Percentiles rank a stretch among this genome's conserved stretches.
Evolutionary conservation across 2,113 vertebrate species (phyloP).

Genomic region (Oreochromis aureus): DNA sequence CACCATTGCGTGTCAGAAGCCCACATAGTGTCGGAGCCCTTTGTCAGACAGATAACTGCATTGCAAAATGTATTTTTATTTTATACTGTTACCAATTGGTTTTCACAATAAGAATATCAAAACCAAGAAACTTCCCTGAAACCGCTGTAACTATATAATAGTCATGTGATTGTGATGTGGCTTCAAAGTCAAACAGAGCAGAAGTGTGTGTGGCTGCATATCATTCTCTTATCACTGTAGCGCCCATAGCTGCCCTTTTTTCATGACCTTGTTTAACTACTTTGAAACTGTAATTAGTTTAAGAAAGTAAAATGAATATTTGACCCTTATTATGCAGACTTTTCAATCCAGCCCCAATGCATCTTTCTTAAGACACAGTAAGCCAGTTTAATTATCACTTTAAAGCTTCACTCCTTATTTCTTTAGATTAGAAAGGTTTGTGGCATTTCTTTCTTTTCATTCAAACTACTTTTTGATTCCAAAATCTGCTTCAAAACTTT

Average conservation of each 20-base stretch:
- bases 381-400: too few species aligned
- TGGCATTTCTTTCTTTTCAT: neutral
- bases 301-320: neutral
- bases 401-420: neutral
- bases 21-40: neutral
- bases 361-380: neutral
- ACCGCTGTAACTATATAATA: neutral
- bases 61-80: conserved; percentile 24
- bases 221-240: neutral
- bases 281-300: too few species aligned
- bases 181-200: neutral
- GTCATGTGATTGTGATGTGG: neutral
- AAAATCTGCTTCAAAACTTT: neutral
- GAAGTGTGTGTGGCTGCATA: neutral
- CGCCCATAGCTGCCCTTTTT: neutral
- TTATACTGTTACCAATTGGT: too few species aligned
- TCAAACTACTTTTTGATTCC: neutral
- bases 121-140: too few species aligned
- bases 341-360: too few species aligned
- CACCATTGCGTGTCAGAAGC: neutral
- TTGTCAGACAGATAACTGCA: conserved; percentile 62
- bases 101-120: too few species aligned
- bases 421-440: neutral
- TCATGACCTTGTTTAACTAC: neutral
- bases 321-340: too few species aligned